Base-by-base conservation (phyloP, 2,113 vertebrate species). In the Centrocercus urophasianus region DNA sequence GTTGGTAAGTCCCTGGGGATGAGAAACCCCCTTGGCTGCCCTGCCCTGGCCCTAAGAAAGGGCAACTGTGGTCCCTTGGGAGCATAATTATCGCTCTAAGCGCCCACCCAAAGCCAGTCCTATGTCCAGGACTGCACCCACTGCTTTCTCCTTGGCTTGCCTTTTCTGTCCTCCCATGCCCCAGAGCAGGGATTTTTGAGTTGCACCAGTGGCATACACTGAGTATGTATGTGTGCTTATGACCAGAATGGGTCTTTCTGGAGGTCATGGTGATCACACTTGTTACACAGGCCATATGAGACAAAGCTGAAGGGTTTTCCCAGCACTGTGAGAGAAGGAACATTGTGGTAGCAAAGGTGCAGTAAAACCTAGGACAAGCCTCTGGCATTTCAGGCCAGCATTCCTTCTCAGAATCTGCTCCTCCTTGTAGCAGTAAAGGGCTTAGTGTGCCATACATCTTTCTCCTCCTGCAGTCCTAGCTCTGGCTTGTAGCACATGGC, bases 391-490 rank as follows among this genome's bases (percentile, higher is more conserved):
- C 43, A 47, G 34, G 10, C 0, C 4, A 75, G 27, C 11, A 18
- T 36, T 59, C 8, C 6, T 56, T 34, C 71, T 45, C 34, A 77
- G 64, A 19, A 21, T 11, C 45, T 1, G 0, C 4, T 60, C 16
- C 43, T 54, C 1, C 0, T n/a, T 2, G 0, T 47, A 79, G 0
- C 30, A 79, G 25, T 28, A 3, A 17, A 60, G 76, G 32, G 52
- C 13, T 66, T 19, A 38, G 27, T 5, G 19, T 67, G 25, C 22
- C 3, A 0, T 32, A 17, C 10, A 28, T 47, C 47, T 61, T 59
- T 28, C 10, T 50, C 19, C 27, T 88, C 32, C 52, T 72, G 43
- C 34, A 72, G 43, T 78, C 57, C 32, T 56, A 8, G 4, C n/a
- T 72, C 14, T 56, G 5, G 5, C 13, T 77, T 78, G 27, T 40